Evolutionary conservation across 2,113 vertebrate species (phyloP), one percentile per base, ranked within the genome.

Genomic region (Casuarius casuarius): DNA sequence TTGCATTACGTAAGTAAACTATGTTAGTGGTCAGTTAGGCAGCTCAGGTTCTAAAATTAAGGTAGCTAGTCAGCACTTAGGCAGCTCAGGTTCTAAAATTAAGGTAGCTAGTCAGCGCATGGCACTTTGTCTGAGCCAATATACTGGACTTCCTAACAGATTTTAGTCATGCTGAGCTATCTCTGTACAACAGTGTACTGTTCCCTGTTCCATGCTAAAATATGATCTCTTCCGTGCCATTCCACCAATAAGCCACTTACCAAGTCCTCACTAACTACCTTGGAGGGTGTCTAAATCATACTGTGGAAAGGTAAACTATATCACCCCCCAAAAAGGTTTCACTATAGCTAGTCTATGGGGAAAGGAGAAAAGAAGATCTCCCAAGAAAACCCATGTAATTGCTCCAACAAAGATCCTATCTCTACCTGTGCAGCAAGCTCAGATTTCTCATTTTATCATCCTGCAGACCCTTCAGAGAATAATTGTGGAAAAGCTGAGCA

Each of bases 361-460:
- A 88, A 83, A 74, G 29, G n/a, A 75, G 7, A 68, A 78, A 86
- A 75, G 7, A 33, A 17, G 56, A 35, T 58, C 87, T 92, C 26
- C 63, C 20, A 65, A 56, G 73, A 76, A 90, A 96, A 59, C 19
- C 2, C 31, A 54, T 0, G 1, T 28, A 84, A 84, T 13, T 78
- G 9, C n/a, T 84, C 75, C 25, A 86, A 63, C 17, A 77, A 88
- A 94, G 56, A 63, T 79, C 28, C 44, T 58, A 58, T 68, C 80
- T 77, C 78, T 87, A 61, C 42, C 61, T 82, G 25, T 38, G 61
- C 28, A 80, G 78, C n/a, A 92, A 94, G 42, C n/a, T 44, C 52
- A 78, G 49, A 59, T 63, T 94, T 93, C 71, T 87, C 31, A 19
- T 67, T 76, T 63, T 61, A 91, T 83, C 84, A 48, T 89, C 59